phyloP scores from a whole-genome alignment of 2,888 invertebrate genomes.

The Agriopis leucophaearia region DNA sequence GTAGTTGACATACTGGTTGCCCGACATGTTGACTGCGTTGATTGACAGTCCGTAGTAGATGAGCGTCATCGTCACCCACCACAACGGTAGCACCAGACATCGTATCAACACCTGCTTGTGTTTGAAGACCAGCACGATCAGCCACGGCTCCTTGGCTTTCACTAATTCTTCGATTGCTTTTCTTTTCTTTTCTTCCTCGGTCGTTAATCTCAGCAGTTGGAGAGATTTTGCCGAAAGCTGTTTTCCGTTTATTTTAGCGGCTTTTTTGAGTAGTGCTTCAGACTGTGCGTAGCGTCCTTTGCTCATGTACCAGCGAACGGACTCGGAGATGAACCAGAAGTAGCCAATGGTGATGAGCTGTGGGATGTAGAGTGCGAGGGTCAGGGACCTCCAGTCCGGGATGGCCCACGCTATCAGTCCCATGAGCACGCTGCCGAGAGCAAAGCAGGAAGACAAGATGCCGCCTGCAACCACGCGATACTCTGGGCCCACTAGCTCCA shows the following conservation, averaged over 20 bases:
- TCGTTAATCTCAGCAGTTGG: constrained; percentile 56
- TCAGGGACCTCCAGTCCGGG: constrained; percentile 89
- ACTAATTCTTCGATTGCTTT: constrained; percentile 50
- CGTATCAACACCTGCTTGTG: constrained; percentile 62
- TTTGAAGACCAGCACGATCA: constrained; percentile 65
- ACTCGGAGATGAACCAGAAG: constrained; percentile 90
- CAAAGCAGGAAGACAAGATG: constrained; percentile 89
- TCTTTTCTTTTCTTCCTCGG: constrained; percentile 58
- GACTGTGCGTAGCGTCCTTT: constrained; percentile 89
- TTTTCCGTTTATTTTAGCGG: constrained; percentile 87
- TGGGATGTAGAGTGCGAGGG: constrained; percentile 90
- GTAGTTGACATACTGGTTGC: constrained; percentile 88
- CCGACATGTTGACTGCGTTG: constrained; percentile 87
- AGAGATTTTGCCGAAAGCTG: constrained; percentile 68
- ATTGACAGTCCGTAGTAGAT: constrained; percentile 88
- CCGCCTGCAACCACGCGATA: constrained; percentile 90
- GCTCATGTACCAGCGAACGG: constrained; percentile 91
- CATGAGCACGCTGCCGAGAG: constrained; percentile 89
- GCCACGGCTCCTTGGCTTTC: constrained; percentile 62
- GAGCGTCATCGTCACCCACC: constrained; percentile 88
- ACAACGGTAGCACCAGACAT: constrained; percentile 73
- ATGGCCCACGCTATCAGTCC: constrained; percentile 90
- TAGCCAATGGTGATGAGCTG: constrained; percentile 88
- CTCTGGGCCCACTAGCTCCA: constrained; percentile 91
- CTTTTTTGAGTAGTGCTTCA: constrained; percentile 86